Conservation (phyloP, 2,113 vertebrate genomes). For the Nycticebus coucang region DNA sequence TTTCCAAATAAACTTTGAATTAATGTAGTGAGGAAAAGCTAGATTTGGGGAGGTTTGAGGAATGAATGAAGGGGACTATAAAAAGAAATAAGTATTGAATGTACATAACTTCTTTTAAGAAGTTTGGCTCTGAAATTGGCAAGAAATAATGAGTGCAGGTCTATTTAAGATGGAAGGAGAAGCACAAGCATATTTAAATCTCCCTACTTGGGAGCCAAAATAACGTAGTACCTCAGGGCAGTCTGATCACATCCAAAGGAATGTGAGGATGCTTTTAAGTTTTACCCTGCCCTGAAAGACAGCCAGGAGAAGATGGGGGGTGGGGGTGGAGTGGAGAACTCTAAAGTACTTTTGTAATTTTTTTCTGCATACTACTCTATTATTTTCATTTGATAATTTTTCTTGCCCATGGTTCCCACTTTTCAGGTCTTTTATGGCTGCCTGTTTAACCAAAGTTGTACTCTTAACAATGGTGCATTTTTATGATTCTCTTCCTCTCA, state of each 20-base stretch:
- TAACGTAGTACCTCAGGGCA: not conserved
- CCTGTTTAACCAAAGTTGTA: not conserved
- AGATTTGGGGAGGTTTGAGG: not conserved
- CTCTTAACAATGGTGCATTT: not conserved
- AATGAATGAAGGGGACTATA: not conserved
- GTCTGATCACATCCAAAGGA: not conserved
- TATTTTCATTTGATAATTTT: constrained; percentile 47
- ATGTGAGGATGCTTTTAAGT: not conserved
- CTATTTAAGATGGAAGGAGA: not conserved
- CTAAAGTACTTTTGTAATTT: not conserved
- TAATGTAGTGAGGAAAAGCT: not conserved
- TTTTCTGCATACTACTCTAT: not conserved
- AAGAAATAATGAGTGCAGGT: not conserved
- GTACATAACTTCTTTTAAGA: not conserved
- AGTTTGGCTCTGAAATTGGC: not conserved
- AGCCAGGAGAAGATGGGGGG: not conserved
- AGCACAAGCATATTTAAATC: not conserved
- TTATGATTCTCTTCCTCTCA: not conserved
- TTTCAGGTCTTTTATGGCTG: not conserved
- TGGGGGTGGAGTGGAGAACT: no score
- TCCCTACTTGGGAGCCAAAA: not conserved
- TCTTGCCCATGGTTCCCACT: not conserved
- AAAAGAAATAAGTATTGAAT: not conserved
- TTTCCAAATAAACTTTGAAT: not conserved
- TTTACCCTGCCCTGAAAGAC: not conserved